Evolutionary conservation across 2,113 vertebrate species (phyloP), one percentile per base, ranked within the genome.

Genomic region (Aegypius monachus): DNA sequence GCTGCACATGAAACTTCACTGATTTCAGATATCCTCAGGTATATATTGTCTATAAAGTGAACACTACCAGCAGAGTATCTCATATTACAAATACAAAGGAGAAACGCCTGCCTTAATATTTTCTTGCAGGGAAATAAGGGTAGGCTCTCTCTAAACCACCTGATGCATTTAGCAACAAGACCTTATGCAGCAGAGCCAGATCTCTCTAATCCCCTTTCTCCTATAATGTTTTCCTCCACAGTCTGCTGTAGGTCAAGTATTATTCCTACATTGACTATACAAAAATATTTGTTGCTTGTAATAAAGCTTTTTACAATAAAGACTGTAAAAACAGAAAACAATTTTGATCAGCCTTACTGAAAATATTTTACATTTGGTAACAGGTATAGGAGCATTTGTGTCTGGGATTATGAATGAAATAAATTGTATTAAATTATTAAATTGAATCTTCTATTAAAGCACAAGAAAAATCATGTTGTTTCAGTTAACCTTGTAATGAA

Each of bases 401-500:
- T 45, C 83, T 68, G 26, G 21, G 15, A 71, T 81, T 79, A 72
- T 68, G 73, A 85, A 85, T 48, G 20, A 89, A 91, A 94, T 87
- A 71, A 84, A 93, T 84, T 59, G 18, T 11, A 87, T 79, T 75
- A 84, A 88, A 88, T 83, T 92, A 68, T 77, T 90, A 83, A 86
- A 92, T 95, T 85, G 19, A 72, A 84, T 93, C 52, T 87, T 75
- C 68, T 65, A 68, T 74, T 96, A 89, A 94, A 93, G 31, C 62
- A 75, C 47, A 81, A 82, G 86, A 75, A 96, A 92, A 95, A 87
- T 87, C 11, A 13, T 72, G 89, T 94, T 75, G 56, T 87, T 97
- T 94, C 78, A 79, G 73, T 75, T 96, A 97, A 94, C 67, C 77
- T 95, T 84, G 63, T 95, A 92, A 92, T 71, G 63, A 88, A 67